Percentiles rank a stretch among this genome's conserved stretches.
These are phyloP conservation scores for Uropetala carovei DNA, from an alignment of 2,888 invertebrate genomes.

Conservation along the genomic window DNA sequence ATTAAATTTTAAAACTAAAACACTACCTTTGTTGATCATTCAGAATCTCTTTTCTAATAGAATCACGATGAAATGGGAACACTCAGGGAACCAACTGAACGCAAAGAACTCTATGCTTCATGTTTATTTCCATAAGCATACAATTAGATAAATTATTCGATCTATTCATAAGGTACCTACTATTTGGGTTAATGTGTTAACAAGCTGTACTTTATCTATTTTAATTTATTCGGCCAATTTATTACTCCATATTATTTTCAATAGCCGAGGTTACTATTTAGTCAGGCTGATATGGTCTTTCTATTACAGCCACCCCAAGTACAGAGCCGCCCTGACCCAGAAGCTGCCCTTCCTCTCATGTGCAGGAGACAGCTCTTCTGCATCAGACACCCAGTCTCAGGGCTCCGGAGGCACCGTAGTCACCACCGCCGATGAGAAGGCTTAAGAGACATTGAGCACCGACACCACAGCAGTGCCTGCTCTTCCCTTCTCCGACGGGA, in stretches of 20 bases:
- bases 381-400: neutral
- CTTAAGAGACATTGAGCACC: neutral
- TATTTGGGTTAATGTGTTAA: no score
- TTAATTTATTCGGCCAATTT: no score
- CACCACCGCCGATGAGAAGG: slow-evolving; percentile 72
- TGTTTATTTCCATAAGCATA: no score
- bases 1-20: neutral
- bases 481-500: neutral
- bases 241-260: no score
- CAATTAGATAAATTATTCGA: neutral
- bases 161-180: no score
- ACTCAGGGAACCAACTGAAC: no score
- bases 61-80: no score
- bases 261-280: neutral
- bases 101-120: no score
- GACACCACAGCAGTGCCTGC: no score
- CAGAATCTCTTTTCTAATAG: no score
- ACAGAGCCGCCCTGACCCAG: slow-evolving; percentile 85
- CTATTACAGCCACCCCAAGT: slow-evolving; percentile 85
- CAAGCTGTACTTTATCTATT: no score
- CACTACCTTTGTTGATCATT: no score
- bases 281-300: slow-evolving; percentile 3
- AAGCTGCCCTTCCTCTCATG: slow-evolving; percentile 87
- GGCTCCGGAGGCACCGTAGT: neutral
- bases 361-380: slow-evolving; percentile 73